Conservation (phyloP, 2,888 invertebrate genomes). For the Temnothorax unifasciatus region DNA sequence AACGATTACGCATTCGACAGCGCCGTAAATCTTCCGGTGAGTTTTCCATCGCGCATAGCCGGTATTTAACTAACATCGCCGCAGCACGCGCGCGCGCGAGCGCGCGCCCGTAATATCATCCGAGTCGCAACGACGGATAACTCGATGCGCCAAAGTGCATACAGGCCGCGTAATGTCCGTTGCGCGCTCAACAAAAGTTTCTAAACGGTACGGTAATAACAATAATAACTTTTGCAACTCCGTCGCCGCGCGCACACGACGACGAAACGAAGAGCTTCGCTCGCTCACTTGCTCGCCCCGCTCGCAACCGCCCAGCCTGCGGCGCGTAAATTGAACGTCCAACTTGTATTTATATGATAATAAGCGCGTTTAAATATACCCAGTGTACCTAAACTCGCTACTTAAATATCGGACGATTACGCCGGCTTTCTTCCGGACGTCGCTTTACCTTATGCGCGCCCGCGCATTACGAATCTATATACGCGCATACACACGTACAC, state of each 20-base stretch:
- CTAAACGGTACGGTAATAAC: slow-evolving; percentile 86
- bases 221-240: slow-evolving; percentile 86
- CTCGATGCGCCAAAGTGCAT: slow-evolving; percentile 62
- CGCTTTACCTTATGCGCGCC: slow-evolving; percentile 51
- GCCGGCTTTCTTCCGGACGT: slow-evolving; percentile 60
- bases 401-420: slow-evolving; percentile 85
- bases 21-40: slow-evolving; percentile 42
- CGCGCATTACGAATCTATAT: slow-evolving; percentile 57
- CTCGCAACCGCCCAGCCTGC: slow-evolving; percentile 68
- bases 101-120: slow-evolving; percentile 64
- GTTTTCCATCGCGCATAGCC: slow-evolving; percentile 29
- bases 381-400: slow-evolving; percentile 84
- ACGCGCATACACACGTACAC: slow-evolving; percentile 26
- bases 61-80: slow-evolving; percentile 43
- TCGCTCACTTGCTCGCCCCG: slow-evolving; percentile 17
- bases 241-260: slow-evolving; percentile 70
- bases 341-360: slow-evolving; percentile 86
- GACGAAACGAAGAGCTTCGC: slow-evolving; percentile 27
- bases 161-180: slow-evolving; percentile 74
- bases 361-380: slow-evolving; percentile 86
- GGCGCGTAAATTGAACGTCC: slow-evolving; percentile 86
- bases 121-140: slow-evolving; percentile 58
- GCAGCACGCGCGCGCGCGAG: slow-evolving; percentile 44
- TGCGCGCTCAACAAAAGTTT: slow-evolving; percentile 84
- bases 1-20: slow-evolving; percentile 41